Conservation (phyloP, 64 coral and sea anemone species). For the Cladopsammia gracilis region DNA sequence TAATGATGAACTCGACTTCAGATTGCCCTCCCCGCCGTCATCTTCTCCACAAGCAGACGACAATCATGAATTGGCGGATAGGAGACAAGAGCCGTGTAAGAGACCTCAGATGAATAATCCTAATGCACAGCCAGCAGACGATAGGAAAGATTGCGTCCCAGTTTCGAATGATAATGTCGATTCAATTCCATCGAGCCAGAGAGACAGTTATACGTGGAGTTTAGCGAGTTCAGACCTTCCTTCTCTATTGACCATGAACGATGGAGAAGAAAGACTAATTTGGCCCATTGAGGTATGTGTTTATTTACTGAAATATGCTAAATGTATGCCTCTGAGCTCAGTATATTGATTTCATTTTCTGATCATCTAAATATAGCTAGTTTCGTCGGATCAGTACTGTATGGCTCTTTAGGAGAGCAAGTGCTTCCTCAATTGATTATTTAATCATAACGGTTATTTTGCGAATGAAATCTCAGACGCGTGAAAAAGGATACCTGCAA, state of each 20-base stretch:
- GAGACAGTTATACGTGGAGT: slow-evolving; percentile 14
- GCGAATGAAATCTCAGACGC: too few species aligned
- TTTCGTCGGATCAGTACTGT: too few species aligned
- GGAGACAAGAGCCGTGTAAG: too few species aligned
- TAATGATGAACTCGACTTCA: not conserved
- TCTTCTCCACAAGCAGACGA: not conserved
- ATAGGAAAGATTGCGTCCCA: not conserved
- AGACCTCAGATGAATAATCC: too few species aligned
- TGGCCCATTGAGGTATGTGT: not conserved
- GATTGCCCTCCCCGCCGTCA: not conserved
- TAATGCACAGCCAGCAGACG: not conserved
- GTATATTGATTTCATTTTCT: too few species aligned
- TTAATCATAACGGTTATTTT: too few species aligned
- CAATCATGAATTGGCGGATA: not conserved
- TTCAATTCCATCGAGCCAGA: not conserved
- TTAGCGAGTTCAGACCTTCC: not conserved
- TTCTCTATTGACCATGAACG: not conserved
- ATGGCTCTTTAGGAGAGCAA: too few species aligned
- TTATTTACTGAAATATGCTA: not conserved
- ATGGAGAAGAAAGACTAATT: not conserved
- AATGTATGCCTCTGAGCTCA: too few species aligned
- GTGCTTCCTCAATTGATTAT: too few species aligned
- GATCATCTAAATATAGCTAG: too few species aligned
- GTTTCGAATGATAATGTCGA: not conserved
- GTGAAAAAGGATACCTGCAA: too few species aligned